A percentile compares a stretch with the other conserved stretches of the same genome.
Evolutionary conservation across 1,140 invertebrate species (phyloP).

Genomic region (Drosophila pandora): DNA sequence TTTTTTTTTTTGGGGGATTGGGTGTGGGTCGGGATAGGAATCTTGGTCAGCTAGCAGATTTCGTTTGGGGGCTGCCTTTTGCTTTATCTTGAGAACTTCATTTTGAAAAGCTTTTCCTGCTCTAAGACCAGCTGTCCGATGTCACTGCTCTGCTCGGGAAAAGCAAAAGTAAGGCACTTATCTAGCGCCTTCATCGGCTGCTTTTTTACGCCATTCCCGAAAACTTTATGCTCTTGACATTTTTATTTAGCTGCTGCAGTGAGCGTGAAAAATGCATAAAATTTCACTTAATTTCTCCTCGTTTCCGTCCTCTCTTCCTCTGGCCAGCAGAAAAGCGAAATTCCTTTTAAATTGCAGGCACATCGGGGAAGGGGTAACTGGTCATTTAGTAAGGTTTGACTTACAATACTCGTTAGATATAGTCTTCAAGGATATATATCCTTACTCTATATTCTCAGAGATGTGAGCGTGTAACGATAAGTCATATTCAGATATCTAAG

Average conservation of each 20-base stretch:
- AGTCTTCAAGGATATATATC: conserved; percentile 15
- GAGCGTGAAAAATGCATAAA: conserved; percentile 82
- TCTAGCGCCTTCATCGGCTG: conserved; percentile 62
- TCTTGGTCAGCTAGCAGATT: conserved; percentile 47
- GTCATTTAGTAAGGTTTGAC: conserved; percentile 25
- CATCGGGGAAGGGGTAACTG: background rate
- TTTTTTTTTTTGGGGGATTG: conserved; percentile 2
- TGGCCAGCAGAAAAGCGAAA: conserved; percentile 42
- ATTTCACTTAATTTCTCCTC: conserved; percentile 78
- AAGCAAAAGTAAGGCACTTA: conserved; percentile 68
- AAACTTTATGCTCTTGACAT: conserved; percentile 75
- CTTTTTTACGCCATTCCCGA: background rate
- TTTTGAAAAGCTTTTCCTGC: conserved; percentile 52
- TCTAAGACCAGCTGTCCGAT: conserved; percentile 66
- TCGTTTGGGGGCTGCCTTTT: conserved; percentile 18
- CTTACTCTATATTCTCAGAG: background rate
- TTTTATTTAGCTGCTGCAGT: conserved; percentile 80
- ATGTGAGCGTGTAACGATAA: too few relatives aligned
- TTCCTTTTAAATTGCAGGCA: conserved; percentile 49
- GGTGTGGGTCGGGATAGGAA: conserved; percentile 2
- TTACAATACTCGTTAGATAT: background rate
- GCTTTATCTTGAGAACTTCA: conserved; percentile 46
- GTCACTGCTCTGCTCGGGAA: conserved; percentile 32
- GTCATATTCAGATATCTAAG: too few relatives aligned
- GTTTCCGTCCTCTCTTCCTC: background rate